Evolutionary conservation across 2,797 vertebrate genomes (phyloP).

Genomic region (Pelochelys cantorii): DNA sequence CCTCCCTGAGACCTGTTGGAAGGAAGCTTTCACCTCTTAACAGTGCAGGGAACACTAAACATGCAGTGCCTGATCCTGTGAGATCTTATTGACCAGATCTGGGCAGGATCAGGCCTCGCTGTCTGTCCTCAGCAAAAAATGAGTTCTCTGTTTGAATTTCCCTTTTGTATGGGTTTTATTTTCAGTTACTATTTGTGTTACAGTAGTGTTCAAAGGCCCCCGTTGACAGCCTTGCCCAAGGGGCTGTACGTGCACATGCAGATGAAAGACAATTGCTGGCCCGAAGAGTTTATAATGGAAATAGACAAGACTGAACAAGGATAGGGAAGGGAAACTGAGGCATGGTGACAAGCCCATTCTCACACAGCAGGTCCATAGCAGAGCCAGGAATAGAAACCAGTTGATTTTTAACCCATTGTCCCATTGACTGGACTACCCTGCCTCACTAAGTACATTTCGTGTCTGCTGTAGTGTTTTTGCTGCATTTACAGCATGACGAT

Average conservation of each 20-base stretch:
- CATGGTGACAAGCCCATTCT: background rate
- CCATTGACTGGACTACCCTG: background rate
- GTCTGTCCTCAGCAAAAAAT: background rate
- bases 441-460: background rate
- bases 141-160: background rate
- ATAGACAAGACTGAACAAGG: background rate
- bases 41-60: background rate
- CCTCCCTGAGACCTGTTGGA: slow-evolving; percentile 17
- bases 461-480: background rate
- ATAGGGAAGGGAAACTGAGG: background rate
- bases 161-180: background rate
- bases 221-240: background rate
- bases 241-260: background rate
- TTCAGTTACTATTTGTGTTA: background rate
- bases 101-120: background rate
- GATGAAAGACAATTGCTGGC: background rate
- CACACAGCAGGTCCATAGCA: background rate
- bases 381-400: background rate
- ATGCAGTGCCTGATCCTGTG: background rate
- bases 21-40: slow-evolving; percentile 13
- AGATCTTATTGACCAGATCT: background rate
- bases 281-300: background rate
- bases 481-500: background rate
- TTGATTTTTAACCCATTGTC: background rate
- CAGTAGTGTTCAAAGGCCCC: background rate